Conservation (phyloP, 2,113 vertebrate genomes). For the Cynopterus brachyotis region DNA sequence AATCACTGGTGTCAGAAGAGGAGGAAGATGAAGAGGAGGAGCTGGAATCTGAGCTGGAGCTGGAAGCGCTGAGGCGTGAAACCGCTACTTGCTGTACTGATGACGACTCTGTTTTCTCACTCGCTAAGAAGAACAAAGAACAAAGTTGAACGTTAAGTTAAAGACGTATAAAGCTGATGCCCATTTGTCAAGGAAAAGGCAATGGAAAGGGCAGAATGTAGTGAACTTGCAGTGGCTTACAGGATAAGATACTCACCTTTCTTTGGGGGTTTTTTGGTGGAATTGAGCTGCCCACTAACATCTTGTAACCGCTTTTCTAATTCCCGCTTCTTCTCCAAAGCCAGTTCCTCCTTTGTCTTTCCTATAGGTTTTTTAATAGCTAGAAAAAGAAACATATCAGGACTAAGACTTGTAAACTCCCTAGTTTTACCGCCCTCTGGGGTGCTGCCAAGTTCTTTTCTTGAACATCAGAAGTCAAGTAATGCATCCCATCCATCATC, state of each 20-base stretch:
- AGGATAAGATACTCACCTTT: conserved; percentile 85
- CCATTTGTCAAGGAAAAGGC: not conserved
- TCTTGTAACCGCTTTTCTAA: conserved; percentile 93
- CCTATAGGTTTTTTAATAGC: conserved; percentile 91
- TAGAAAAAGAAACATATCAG: not conserved
- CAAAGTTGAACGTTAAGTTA: not conserved
- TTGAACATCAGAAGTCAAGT: not conserved
- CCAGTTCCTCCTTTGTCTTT: conserved; percentile 93
- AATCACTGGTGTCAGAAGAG: conserved; percentile 95
- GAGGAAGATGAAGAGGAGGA: conserved; percentile 88
- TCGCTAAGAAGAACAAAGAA: conserved; percentile 78
- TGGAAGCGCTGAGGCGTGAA: conserved; percentile 93
- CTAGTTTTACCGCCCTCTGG: rapidly evolving
- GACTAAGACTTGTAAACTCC: not conserved
- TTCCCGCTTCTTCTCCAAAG: conserved; percentile 94
- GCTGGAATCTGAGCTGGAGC: conserved; percentile 91
- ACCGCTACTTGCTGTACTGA: conserved; percentile 85
- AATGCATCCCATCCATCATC: no score
- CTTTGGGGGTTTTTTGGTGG: conserved; percentile 92
- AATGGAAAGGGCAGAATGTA: rapidly evolving
- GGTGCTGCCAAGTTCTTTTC: not conserved
- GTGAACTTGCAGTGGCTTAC: not conserved
- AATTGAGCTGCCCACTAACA: conserved; percentile 95
- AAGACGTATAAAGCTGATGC: rapidly evolving
- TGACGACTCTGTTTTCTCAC: conserved; percentile 83